These are phyloP conservation scores for Ursus arctos DNA, from an alignment of 2,113 vertebrate genomes.

Conservation along the genomic window DNA sequence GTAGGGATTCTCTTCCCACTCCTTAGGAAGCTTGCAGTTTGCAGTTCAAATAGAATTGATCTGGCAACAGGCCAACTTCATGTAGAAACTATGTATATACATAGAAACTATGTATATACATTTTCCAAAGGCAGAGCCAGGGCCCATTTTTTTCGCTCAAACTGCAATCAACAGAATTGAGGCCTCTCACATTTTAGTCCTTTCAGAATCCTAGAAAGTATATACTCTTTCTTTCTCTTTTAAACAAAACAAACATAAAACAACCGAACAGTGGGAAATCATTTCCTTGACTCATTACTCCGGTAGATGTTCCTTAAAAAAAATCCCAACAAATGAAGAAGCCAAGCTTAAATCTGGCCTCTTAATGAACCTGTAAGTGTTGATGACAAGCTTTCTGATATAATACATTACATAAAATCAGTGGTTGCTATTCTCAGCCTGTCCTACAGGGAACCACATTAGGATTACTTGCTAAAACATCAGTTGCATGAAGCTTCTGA, in stretches of 20 bases:
- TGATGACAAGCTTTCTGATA: not conserved
- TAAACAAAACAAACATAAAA: conserved; percentile 38
- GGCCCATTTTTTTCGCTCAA: not conserved
- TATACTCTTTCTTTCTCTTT: not conserved
- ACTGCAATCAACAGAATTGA: not conserved
- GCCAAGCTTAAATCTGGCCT: not conserved
- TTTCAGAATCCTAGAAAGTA: not conserved
- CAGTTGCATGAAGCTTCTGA: not conserved
- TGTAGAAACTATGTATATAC: not conserved
- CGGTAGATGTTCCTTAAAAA: not conserved
- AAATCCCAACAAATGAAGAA: not conserved
- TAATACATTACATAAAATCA: not conserved
- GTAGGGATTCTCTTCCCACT: not conserved
- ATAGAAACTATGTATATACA: not conserved
- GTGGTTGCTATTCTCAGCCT: not conserved
- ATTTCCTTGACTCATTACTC: not conserved
- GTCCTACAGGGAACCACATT: not conserved
- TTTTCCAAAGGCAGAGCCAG: not conserved
- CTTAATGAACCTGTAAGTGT: not conserved
- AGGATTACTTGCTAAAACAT: not conserved
- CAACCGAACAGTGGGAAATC: not conserved
- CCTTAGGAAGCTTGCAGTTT: not conserved
- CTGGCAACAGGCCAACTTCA: not conserved
- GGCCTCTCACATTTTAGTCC: not conserved
- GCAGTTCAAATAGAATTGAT: not conserved